A percentile compares a stretch with the other conserved stretches of the same genome.
phyloP scores from a whole-genome alignment of 2,113 vertebrate species.

The Pterocles orientalis region DNA sequence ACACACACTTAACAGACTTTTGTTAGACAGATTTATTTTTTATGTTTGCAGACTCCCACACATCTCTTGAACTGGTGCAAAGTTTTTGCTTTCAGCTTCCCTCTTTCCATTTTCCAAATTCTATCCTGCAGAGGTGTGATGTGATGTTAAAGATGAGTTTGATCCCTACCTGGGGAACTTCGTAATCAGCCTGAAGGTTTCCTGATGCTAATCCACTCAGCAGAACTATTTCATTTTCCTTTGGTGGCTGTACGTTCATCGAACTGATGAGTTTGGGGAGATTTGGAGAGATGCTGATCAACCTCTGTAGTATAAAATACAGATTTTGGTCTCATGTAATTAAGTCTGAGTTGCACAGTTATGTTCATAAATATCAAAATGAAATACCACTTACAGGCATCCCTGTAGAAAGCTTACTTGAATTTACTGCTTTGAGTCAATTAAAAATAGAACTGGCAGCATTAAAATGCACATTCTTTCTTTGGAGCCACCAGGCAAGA shows the following conservation, averaged over 20 bases:
- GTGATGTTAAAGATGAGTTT: neutral
- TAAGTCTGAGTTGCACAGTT: neutral
- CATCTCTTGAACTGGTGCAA: neutral
- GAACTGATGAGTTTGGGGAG: slow-evolving; percentile 91
- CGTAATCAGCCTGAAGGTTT: slow-evolving; percentile 75
- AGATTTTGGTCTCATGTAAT: neutral
- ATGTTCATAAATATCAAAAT: neutral
- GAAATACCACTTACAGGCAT: neutral
- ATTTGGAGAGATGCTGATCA: slow-evolving; percentile 87
- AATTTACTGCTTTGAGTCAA: neutral
- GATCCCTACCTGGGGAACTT: slow-evolving; percentile 83
- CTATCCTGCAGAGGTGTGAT: neutral
- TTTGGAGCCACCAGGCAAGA: neutral
- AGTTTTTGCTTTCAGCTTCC: neutral
- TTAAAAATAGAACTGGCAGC: neutral
- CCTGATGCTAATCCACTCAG: slow-evolving; percentile 86
- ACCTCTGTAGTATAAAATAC: slow-evolving; percentile 78
- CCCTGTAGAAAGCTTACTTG: neutral
- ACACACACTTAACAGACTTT: neutral
- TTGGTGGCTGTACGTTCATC: slow-evolving; percentile 87
- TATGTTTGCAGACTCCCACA: neutral
- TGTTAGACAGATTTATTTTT: neutral
- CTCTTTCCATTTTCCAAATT: neutral
- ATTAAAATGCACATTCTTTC: neutral
- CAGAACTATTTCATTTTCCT: slow-evolving; percentile 94